A percentile compares a stretch with the other conserved stretches of the same genome.
Conservation (phyloP, 2,888 invertebrate genomes). For the Beris morrisii region DNA sequence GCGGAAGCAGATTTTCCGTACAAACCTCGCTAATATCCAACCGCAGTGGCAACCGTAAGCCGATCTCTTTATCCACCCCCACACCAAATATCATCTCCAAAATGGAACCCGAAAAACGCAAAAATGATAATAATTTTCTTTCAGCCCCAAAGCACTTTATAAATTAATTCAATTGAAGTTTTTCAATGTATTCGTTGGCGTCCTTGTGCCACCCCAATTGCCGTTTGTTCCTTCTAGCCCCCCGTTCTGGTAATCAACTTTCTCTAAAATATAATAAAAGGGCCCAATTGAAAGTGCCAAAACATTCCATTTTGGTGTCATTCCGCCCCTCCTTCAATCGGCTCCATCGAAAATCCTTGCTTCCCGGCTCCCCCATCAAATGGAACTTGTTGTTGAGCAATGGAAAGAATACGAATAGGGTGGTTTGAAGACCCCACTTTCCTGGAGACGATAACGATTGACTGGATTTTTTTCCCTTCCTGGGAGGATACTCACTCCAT, state of each 20-base stretch:
- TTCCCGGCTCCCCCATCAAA: not conserved
- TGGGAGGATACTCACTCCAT: not conserved
- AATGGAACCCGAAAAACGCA: conserved; percentile 15
- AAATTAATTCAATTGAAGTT: conserved; percentile 58
- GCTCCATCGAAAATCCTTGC: not conserved
- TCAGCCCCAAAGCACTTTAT: conserved; percentile 41
- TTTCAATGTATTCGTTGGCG: conserved; percentile 41
- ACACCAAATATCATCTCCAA: conserved; percentile 1
- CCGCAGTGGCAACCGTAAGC: not conserved
- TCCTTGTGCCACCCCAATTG: not conserved
- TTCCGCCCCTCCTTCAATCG: not conserved
- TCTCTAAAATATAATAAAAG: conserved; percentile 38
- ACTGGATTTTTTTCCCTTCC: conserved; percentile 13
- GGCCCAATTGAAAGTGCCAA: conserved; percentile 37
- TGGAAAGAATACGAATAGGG: not conserved
- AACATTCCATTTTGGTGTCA: conserved; percentile 29
- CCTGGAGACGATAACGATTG: conserved; percentile 13
- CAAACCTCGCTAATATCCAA: not conserved
- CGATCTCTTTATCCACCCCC: not conserved
- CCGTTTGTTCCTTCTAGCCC: not conserved
- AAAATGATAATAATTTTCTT: conserved; percentile 25
- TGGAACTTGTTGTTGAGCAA: conserved; percentile 1
- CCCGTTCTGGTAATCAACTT: conserved; percentile 35
- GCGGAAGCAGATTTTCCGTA: not conserved
- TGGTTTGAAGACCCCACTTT: not conserved